Evolutionary conservation across 1,140 invertebrate species (phyloP).

Genomic region (Drosophila truncata): DNA sequence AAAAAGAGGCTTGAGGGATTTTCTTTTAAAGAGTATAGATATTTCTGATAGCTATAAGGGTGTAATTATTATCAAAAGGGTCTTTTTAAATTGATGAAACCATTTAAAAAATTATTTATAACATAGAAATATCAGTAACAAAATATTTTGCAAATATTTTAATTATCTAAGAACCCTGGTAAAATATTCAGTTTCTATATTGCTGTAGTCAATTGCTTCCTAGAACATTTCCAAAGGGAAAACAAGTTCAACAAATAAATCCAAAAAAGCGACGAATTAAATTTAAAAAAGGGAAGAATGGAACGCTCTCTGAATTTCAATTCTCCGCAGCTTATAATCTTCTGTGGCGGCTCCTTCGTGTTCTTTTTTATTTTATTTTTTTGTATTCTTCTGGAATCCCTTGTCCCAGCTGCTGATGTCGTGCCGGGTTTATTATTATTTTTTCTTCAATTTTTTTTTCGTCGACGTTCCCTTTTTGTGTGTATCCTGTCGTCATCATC

Average conservation of each 20-base stretch:
- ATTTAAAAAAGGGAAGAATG: constrained; percentile 13
- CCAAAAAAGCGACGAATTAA: constrained; percentile 18
- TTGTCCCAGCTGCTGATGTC: constrained; percentile 42
- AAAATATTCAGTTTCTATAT: not conserved
- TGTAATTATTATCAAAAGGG: too few species aligned
- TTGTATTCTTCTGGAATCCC: constrained; percentile 29
- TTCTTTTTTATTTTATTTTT: not conserved
- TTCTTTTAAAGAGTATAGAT: not conserved
- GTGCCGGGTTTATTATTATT: constrained; percentile 35
- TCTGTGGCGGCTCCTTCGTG: constrained; percentile 1
- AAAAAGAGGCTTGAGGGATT: constrained; percentile 8
- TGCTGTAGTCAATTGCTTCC: not conserved
- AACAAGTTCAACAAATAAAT: constrained; percentile 11
- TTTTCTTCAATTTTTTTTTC: constrained; percentile 32
- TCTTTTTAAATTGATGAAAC: not conserved
- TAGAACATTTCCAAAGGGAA: constrained; percentile 21
- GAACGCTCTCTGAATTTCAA: constrained; percentile 67
- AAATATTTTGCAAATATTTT: not conserved
- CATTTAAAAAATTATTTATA: not conserved
- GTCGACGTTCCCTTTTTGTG: constrained; percentile 30
- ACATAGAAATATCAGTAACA: not conserved
- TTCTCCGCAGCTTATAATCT: constrained; percentile 33
- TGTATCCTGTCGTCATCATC: constrained; percentile 74
- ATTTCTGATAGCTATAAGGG: not conserved
- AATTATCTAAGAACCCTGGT: too few species aligned